Evolutionary conservation across 2,888 invertebrate species (phyloP).

Genomic region (Ditylenchus weischeri): DNA sequence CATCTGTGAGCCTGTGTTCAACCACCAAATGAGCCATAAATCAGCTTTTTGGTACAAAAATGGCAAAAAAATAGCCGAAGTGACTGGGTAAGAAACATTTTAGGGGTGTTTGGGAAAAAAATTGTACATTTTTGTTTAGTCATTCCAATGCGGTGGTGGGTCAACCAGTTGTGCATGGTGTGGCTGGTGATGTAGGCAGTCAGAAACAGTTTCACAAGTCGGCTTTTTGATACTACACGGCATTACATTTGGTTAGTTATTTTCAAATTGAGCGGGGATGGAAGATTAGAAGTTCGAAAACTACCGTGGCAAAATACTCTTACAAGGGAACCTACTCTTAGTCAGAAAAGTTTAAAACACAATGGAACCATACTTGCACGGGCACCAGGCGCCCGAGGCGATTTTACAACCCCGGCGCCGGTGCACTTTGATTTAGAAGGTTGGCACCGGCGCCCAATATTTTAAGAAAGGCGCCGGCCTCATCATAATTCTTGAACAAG

Average conservation of each 20-base stretch:
- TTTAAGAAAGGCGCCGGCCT: too few relatives aligned
- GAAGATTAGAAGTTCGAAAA: too few relatives aligned
- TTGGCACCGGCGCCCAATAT: too few relatives aligned
- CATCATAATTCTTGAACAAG: too few relatives aligned
- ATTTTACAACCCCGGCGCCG: too few relatives aligned
- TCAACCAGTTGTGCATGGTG: conserved; percentile 29
- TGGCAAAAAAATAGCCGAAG: conserved; percentile 41
- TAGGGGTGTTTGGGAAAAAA: conserved; percentile 3
- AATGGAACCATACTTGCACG: too few relatives aligned
- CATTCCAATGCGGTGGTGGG: conserved; percentile 31
- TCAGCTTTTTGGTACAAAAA: conserved; percentile 47
- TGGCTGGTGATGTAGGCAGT: conserved; percentile 20
- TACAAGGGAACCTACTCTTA: too few relatives aligned
- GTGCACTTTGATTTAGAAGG: too few relatives aligned
- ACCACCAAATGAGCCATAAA: conserved; percentile 29
- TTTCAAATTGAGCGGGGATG: conserved; percentile 21
- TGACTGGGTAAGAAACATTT: conserved; percentile 32
- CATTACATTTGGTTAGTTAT: conserved; percentile 26
- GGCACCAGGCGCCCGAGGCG: too few relatives aligned
- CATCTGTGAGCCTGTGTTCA: conserved; percentile 50
- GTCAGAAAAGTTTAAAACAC: too few relatives aligned
- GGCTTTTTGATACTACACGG: conserved; percentile 51
- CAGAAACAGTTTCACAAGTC: conserved; percentile 38
- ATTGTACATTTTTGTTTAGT: conserved; percentile 21
- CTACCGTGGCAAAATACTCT: too few relatives aligned